A percentile compares a stretch with the other conserved stretches of the same genome.
Conservation (phyloP, 2,113 vertebrate species). For the Toxotes chatareus region DNA sequence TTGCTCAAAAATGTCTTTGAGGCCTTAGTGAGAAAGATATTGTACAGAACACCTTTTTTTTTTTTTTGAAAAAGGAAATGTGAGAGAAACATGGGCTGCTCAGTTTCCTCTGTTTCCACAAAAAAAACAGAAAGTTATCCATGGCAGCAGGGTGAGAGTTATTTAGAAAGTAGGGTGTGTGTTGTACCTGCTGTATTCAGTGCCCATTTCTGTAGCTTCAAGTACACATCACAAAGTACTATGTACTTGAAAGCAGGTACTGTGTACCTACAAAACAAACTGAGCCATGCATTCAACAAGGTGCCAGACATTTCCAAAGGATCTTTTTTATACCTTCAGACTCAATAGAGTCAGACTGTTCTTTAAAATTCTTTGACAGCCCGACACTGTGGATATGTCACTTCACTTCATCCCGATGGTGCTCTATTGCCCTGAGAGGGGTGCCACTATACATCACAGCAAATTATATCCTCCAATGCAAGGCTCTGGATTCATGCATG, state of each 20-base stretch:
- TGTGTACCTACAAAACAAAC: background rate
- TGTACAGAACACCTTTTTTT: constrained; percentile 4
- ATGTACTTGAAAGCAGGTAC: background rate
- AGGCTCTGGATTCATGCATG: background rate
- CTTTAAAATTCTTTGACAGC: background rate
- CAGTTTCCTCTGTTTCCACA: background rate
- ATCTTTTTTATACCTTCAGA: background rate
- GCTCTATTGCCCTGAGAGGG: background rate
- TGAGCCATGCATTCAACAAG: constrained; percentile 7
- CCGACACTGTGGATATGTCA: background rate
- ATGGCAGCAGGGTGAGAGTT: background rate
- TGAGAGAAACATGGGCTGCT: background rate
- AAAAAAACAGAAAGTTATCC: background rate
- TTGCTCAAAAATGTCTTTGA: constrained; percentile 29
- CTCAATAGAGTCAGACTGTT: constrained; percentile 14
- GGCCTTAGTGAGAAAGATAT: background rate
- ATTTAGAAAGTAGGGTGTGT: background rate
- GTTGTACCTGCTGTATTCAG: background rate
- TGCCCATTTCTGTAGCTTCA: background rate
- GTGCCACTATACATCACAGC: constrained; percentile 14
- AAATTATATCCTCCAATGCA: constrained; percentile 24
- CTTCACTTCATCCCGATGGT: background rate
- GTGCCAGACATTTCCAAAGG: constrained; percentile 9
- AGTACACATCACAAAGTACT: background rate
- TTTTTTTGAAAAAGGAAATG: background rate